A percentile compares a stretch with the other conserved stretches of the same genome.
These are phyloP conservation scores for Pampusana beccarii DNA, from an alignment of 2,113 vertebrate species.

Conservation along the genomic window DNA sequence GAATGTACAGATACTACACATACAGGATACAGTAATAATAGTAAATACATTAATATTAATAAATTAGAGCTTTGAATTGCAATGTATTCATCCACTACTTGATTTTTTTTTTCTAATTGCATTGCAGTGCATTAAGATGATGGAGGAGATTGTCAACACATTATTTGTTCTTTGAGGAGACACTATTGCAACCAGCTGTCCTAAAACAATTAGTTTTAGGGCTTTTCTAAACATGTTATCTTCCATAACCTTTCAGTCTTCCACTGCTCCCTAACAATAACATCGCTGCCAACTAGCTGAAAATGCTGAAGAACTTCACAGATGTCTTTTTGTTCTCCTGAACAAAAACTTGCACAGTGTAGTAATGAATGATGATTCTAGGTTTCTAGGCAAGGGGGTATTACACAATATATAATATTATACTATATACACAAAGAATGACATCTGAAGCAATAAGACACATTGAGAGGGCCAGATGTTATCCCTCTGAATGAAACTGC, in stretches of 20 bases:
- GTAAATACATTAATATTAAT: not conserved
- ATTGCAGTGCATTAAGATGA: not conserved
- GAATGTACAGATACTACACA: not conserved
- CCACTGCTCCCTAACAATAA: not conserved
- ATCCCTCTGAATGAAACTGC: not conserved
- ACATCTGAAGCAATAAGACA: not conserved
- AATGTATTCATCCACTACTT: not conserved
- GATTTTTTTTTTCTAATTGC: not conserved
- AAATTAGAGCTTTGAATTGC: not conserved
- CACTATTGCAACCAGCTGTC: not conserved
- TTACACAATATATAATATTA: not conserved
- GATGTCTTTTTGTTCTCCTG: conserved; percentile 19
- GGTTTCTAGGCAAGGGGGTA: not conserved
- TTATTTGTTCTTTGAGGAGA: not conserved
- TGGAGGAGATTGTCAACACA: not conserved
- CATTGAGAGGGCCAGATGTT: not conserved
- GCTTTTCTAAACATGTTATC: not conserved
- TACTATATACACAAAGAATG: not conserved
- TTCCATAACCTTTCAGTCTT: not conserved
- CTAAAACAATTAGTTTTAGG: not conserved
- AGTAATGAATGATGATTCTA: not conserved
- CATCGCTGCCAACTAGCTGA: not conserved
- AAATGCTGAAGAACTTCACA: conserved; percentile 2
- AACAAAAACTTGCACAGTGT: not conserved
- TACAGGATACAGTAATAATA: not conserved